These are phyloP conservation scores for Acomys russatus DNA, from an alignment of 2,797 vertebrate species.

Conservation along the genomic window DNA sequence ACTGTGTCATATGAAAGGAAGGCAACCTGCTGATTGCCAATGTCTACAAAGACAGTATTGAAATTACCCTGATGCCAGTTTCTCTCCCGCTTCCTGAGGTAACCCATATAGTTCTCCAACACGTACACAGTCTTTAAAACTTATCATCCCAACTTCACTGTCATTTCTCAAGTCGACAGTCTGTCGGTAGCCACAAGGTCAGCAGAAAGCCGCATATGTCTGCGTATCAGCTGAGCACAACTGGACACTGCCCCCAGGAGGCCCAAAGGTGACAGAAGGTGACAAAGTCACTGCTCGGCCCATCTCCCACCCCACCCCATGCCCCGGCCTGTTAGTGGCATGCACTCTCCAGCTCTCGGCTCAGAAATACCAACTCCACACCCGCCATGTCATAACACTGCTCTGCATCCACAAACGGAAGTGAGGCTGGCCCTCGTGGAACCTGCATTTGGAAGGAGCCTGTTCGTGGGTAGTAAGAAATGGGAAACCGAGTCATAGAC, in stretches of 20 bases:
- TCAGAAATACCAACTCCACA: not conserved
- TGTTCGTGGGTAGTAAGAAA: not conserved
- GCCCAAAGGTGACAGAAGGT: not conserved
- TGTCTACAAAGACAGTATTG: not conserved
- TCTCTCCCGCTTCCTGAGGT: conserved; percentile 22
- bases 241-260: not conserved
- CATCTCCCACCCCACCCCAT: too few relatives aligned
- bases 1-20: conserved; percentile 69
- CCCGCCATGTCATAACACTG: not conserved
- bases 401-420: not conserved
- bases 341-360: not conserved
- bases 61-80: not conserved
- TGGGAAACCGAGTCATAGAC: not conserved
- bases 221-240: not conserved
- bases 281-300: not conserved
- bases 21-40: not conserved
- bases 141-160: not conserved
- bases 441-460: not conserved
- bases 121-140: not conserved
- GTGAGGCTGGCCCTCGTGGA: not conserved
- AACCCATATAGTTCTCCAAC: too few relatives aligned
- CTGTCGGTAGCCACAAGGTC: not conserved
- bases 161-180: conserved; percentile 34
- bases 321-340: not conserved
- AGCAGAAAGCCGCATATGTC: not conserved